Percentiles rank a stretch among this genome's conserved stretches.
phyloP scores from a whole-genome alignment of 2,888 invertebrate genomes.

The Busseola fusca region DNA sequence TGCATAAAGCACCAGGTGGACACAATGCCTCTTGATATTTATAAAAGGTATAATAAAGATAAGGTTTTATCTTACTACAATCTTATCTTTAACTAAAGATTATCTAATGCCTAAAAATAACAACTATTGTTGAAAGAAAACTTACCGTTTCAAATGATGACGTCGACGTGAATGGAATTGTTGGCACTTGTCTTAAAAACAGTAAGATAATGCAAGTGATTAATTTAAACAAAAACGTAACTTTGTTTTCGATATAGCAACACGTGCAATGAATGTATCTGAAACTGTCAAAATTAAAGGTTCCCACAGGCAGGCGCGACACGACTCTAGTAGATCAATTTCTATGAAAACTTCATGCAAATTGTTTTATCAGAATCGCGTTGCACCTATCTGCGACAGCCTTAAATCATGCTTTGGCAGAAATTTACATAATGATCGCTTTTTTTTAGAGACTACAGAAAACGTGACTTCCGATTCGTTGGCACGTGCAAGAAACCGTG shows the following conservation, averaged over 20 bases:
- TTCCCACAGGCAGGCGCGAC: background rate
- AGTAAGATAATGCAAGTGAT: slow-evolving; percentile 4
- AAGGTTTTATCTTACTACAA: slow-evolving; percentile 23
- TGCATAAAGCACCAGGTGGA: slow-evolving; percentile 14
- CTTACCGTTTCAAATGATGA: slow-evolving; percentile 13
- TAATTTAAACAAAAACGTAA: background rate
- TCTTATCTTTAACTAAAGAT: slow-evolving; percentile 21
- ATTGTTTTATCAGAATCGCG: background rate
- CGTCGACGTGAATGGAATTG: background rate
- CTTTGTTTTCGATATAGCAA: background rate
- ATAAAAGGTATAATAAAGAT: slow-evolving; percentile 22
- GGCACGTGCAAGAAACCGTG: slow-evolving; percentile 30
- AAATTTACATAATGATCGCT: slow-evolving; percentile 21
- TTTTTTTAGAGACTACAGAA: slow-evolving; percentile 17
- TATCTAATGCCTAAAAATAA: slow-evolving; percentile 37
- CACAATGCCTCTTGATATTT: slow-evolving; percentile 21
- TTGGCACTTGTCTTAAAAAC: slow-evolving; percentile 3
- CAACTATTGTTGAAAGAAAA: slow-evolving; percentile 16
- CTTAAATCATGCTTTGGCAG: background rate
- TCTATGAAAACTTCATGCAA: background rate
- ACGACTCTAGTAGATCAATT: background rate
- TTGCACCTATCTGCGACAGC: too few relatives aligned
- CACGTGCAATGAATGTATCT: slow-evolving; percentile 12
- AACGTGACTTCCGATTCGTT: slow-evolving; percentile 38
- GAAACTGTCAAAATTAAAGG: slow-evolving; percentile 1